A percentile compares a stretch with the other conserved stretches of the same genome.
phyloP scores from a whole-genome alignment of 2,888 invertebrate species.

The Therioaphis trifolii region DNA sequence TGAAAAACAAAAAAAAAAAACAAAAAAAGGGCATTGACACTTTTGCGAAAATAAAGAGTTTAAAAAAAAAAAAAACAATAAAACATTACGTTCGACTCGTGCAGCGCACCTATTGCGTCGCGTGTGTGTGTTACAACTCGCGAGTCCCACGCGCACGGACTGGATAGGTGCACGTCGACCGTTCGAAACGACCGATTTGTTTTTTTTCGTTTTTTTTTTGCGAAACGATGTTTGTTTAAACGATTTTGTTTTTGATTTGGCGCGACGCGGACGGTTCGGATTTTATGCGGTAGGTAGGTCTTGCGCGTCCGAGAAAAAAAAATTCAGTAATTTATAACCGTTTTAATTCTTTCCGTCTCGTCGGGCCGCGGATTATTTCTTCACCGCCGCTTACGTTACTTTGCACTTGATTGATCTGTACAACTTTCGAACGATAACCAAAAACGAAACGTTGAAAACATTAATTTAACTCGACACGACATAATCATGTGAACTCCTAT shows the following conservation, averaged over 20 bases:
- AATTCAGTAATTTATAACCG: not conserved
- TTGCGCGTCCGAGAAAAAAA: not conserved
- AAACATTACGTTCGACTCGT: not conserved
- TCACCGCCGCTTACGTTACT: not conserved
- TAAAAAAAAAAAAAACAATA: no score
- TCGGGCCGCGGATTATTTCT: not conserved
- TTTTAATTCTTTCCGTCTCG: not conserved
- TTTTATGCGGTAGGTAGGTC: not conserved
- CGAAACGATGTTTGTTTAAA: no score
- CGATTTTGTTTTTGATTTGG: no score
- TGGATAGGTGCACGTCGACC: no score
- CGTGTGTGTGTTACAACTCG: no score
- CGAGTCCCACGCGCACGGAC: no score
- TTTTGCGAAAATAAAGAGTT: no score
- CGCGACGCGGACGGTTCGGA: not conserved
- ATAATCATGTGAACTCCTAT: not conserved
- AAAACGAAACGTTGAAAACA: not conserved
- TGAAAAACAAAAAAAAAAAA: no score
- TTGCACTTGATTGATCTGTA: not conserved
- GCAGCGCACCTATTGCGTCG: not conserved
- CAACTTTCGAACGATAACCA: not conserved
- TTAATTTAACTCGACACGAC: not conserved
- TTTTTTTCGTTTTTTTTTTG: no score
- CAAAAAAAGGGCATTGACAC: no score
- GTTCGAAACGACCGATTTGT: no score